Percentiles rank a stretch among this genome's conserved stretches.
Conservation (phyloP, 2,888 invertebrate species). For the Ceramica pisi region DNA sequence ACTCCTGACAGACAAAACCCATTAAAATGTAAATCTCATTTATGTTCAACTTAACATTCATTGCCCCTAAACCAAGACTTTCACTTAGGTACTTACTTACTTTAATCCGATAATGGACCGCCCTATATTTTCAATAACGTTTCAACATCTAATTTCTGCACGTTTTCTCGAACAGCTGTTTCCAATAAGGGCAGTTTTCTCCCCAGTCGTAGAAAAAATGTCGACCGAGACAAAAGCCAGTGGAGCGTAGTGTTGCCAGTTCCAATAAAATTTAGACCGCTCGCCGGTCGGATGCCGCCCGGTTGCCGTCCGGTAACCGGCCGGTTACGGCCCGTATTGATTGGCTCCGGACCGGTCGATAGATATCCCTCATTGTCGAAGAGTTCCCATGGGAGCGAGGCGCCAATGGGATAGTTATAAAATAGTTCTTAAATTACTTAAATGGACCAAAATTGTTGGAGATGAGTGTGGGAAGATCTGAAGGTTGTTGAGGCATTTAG, state of each 20-base stretch:
- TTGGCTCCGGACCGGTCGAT: slow-evolving; percentile 20
- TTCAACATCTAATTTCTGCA: slow-evolving; percentile 8
- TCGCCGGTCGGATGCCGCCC: slow-evolving; percentile 17
- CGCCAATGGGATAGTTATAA: slow-evolving; percentile 25
- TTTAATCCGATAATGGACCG: background rate
- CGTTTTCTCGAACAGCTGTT: slow-evolving; percentile 36
- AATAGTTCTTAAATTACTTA: slow-evolving; percentile 44
- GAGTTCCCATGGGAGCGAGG: slow-evolving; percentile 34
- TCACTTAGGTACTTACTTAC: background rate
- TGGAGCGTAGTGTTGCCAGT: slow-evolving; percentile 48
- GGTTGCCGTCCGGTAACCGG: slow-evolving; percentile 10
- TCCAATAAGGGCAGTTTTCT: slow-evolving; percentile 22
- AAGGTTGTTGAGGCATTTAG: background rate
- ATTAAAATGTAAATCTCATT: background rate
- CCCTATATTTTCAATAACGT: background rate
- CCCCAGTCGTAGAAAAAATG: slow-evolving; percentile 25
- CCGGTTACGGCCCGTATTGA: slow-evolving; percentile 52
- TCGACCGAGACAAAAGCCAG: slow-evolving; percentile 27
- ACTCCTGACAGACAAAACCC: background rate
- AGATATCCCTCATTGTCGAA: slow-evolving; percentile 32
- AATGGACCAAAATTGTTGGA: slow-evolving; percentile 17
- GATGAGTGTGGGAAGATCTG: background rate
- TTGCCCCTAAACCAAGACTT: background rate
- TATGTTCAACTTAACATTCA: slow-evolving; percentile 8
- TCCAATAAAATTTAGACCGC: slow-evolving; percentile 54